Conservation (phyloP, 2,797 vertebrate genomes). For the Salmo trutta region DNA sequence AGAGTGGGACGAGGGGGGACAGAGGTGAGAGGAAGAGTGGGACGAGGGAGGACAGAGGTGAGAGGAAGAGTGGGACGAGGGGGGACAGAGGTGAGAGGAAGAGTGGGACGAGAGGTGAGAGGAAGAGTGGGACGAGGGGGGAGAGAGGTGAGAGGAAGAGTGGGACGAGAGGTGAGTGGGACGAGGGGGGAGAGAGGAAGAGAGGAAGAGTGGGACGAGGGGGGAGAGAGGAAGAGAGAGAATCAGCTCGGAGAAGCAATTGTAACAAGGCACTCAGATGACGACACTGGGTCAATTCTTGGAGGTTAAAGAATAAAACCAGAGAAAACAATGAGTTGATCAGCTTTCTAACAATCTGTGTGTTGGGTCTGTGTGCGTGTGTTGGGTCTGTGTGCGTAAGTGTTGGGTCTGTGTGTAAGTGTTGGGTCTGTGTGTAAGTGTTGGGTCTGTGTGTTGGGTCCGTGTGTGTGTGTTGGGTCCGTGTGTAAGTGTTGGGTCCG, state of each 20-base stretch:
- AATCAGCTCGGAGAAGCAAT: neutral
- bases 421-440: neutral
- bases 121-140: neutral
- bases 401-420: too few relatives aligned
- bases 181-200: too few relatives aligned
- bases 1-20: too few relatives aligned
- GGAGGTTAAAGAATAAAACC: neutral
- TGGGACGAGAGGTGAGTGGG: neutral
- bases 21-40: too few relatives aligned
- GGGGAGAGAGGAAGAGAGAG: neutral
- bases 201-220: too few relatives aligned
- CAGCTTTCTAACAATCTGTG: too few relatives aligned
- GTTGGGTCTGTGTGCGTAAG: neutral
- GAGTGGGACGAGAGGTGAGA: slow-evolving; percentile 49
- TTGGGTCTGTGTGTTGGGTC: slow-evolving; percentile 53
- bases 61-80: too few relatives aligned
- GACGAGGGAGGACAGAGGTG: too few relatives aligned
- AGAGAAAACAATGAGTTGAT: too few relatives aligned
- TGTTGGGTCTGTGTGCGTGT: neutral
- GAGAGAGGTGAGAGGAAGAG: too few relatives aligned
- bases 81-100: slow-evolving; percentile 40
- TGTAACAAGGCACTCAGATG: neutral
- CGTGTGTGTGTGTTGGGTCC: neutral
- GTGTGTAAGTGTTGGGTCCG: neutral
- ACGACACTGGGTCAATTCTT: neutral